Evolutionary conservation across 2,888 invertebrate species (phyloP).

Genomic region (Rutpela maculata): DNA sequence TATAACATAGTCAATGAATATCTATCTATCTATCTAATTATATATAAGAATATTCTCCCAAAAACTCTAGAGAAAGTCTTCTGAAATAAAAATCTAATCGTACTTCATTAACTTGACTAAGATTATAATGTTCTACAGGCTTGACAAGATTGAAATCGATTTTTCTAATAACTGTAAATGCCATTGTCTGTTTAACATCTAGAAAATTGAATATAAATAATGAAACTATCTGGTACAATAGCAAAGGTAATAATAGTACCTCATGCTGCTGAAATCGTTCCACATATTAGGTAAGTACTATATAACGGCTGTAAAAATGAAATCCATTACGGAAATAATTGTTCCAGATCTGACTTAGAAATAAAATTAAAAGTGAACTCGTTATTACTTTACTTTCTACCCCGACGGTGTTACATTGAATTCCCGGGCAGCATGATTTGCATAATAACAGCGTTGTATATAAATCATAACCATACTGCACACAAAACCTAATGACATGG

Average conservation of each 20-base stretch:
- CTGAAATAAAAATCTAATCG: too few species aligned
- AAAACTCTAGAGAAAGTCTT: too few species aligned
- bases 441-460: not conserved
- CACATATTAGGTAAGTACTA: not conserved
- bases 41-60: too few species aligned
- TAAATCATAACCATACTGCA: not conserved
- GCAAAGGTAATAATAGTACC: not conserved
- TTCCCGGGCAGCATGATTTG: not conserved
- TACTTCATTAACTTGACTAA: too few species aligned
- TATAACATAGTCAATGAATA: too few species aligned
- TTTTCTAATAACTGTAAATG: too few species aligned
- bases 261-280: not conserved
- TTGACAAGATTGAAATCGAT: too few species aligned
- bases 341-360: not conserved
- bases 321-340: not conserved
- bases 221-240: not conserved
- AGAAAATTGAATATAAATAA: not conserved
- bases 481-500: too few species aligned
- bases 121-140: too few species aligned
- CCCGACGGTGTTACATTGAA: constrained; percentile 24
- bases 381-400: constrained; percentile 45
- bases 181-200: not conserved
- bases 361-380: constrained; percentile 43
- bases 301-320: not conserved
- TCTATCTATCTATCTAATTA: too few species aligned